Conservation (phyloP, 2,113 vertebrate genomes). For the Thomomys bottae region DNA sequence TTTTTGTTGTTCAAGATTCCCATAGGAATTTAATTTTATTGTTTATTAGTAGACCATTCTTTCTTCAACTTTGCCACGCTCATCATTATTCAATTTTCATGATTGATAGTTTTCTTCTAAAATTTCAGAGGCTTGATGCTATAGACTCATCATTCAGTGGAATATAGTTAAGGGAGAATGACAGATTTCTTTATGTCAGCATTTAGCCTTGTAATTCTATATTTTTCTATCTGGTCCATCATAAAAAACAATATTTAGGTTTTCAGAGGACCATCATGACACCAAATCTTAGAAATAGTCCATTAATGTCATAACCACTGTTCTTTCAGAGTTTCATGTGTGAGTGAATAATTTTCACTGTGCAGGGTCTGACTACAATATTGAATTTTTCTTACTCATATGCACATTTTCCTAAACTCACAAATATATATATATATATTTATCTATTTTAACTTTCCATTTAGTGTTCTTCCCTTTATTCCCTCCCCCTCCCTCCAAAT, state of each 20-base stretch:
- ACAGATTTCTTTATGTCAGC: neutral
- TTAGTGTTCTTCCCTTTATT: neutral
- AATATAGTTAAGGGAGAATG: neutral
- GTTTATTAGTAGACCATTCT: neutral
- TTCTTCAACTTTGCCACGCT: neutral
- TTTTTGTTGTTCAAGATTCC: neutral
- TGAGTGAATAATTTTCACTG: neutral
- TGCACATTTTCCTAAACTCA: conserved; percentile 20
- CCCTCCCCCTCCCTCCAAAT: neutral
- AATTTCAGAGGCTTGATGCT: neutral
- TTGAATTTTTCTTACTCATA: neutral
- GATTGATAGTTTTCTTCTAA: neutral
- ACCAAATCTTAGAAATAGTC: neutral
- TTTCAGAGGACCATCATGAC: neutral
- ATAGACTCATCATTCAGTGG: neutral
- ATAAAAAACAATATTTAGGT: neutral
- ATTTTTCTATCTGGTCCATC: neutral
- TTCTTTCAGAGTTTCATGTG: neutral
- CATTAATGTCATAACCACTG: neutral
- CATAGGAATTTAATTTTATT: neutral
- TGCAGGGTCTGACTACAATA: neutral
- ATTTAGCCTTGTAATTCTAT: neutral
- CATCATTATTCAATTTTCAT: neutral
- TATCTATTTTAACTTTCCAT: neutral
- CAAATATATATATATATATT: neutral